Evolutionary conservation across 2,113 vertebrate species (phyloP).

Genomic region (Microtus pennsylvanicus): DNA sequence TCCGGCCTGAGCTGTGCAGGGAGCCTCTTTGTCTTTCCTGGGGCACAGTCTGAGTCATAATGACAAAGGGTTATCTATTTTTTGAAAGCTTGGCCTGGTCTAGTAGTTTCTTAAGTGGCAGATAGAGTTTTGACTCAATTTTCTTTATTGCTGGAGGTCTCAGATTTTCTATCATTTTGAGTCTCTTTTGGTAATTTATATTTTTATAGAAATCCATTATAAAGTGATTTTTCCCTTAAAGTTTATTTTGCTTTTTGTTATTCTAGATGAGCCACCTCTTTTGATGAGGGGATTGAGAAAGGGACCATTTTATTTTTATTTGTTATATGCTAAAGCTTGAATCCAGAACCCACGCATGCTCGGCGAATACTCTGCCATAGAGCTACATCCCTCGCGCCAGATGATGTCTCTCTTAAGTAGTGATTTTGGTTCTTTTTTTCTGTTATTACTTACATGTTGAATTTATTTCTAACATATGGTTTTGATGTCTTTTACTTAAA

Average conservation of each 20-base stretch:
- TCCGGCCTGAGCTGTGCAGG: not conserved
- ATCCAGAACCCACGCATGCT: not conserved
- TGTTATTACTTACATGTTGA: not conserved
- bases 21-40: not conserved
- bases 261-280: not conserved
- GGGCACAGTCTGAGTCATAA: slow-evolving; percentile 11
- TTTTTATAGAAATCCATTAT: slow-evolving; percentile 48
- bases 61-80: not conserved
- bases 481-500: slow-evolving; percentile 22
- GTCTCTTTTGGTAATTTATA: slow-evolving; percentile 40
- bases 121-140: slow-evolving; percentile 11
- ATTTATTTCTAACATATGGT: slow-evolving; percentile 14
- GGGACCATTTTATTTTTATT: not conserved
- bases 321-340: not conserved
- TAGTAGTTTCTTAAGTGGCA: slow-evolving; percentile 27
- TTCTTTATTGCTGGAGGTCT: slow-evolving; percentile 57
- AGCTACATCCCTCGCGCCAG: too few species aligned
- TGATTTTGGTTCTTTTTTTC: slow-evolving; percentile 3
- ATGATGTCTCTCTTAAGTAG: not conserved
- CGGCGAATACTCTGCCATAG: not conserved
- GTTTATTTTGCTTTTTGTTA: slow-evolving; percentile 1
- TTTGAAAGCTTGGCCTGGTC: slow-evolving; percentile 10
- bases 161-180: slow-evolving; percentile 55
- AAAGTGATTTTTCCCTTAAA: slow-evolving; percentile 24
- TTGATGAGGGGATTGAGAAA: not conserved